Evolutionary conservation across 2,797 vertebrate species (phyloP).

Genomic region (Rhabdophis nuchalis): DNA sequence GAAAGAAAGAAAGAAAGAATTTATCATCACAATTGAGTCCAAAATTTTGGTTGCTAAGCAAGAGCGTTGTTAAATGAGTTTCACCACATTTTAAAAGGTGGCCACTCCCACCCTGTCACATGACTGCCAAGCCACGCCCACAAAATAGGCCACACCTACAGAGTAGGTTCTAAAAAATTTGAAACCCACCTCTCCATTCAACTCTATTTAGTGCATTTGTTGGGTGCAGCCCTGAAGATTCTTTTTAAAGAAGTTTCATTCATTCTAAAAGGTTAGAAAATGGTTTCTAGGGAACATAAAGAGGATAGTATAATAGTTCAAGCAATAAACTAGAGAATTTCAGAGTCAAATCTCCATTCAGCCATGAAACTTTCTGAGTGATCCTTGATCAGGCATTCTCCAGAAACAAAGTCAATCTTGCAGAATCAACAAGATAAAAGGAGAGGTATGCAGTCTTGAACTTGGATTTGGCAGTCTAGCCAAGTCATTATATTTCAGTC

Average conservation of each 20-base stretch:
- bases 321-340: not conserved
- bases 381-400: not conserved
- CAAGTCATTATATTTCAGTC: not conserved
- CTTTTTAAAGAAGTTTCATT: not conserved
- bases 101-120: too few species aligned
- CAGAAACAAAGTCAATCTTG: not conserved
- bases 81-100: too few species aligned
- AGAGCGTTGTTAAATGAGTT: too few species aligned
- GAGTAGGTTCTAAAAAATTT: too few species aligned
- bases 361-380: not conserved
- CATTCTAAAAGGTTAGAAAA: not conserved
- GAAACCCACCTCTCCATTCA: too few species aligned
- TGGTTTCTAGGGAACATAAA: not conserved
- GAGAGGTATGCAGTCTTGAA: not conserved
- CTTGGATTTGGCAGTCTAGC: not conserved
- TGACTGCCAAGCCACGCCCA: too few species aligned
- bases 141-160: too few species aligned
- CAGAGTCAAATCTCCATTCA: not conserved
- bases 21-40: too few species aligned
- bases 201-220: conserved; percentile 42
- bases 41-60: too few species aligned
- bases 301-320: not conserved
- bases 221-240: not conserved
- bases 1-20: too few species aligned
- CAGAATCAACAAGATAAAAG: not conserved